phyloP scores from a whole-genome alignment of 2,888 invertebrate genomes.

The Sinotaia quadrata region DNA sequence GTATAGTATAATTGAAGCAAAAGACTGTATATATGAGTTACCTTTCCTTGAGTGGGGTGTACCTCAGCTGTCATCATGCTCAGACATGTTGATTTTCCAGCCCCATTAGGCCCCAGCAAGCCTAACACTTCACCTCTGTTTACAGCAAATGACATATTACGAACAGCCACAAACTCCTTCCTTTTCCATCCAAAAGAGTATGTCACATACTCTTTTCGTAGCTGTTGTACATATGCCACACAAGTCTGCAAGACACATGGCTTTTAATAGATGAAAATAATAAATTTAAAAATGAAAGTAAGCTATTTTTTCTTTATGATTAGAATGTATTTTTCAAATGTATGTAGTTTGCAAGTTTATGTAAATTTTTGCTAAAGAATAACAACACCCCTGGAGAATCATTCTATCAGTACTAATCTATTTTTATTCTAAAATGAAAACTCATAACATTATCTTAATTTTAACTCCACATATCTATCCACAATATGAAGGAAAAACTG shows the following conservation, averaged over 20 bases:
- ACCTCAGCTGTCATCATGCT: slow-evolving; percentile 89
- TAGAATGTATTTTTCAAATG: too few relatives aligned
- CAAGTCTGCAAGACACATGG: slow-evolving; percentile 34
- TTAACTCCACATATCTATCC: too few relatives aligned
- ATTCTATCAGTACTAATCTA: too few relatives aligned
- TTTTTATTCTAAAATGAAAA: too few relatives aligned
- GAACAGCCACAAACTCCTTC: slow-evolving; percentile 78
- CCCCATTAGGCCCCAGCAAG: slow-evolving; percentile 87
- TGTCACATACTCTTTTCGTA: slow-evolving; percentile 78
- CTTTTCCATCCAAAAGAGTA: slow-evolving; percentile 12
- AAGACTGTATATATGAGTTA: slow-evolving; percentile 61
- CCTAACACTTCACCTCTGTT: slow-evolving; percentile 89
- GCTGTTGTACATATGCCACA: slow-evolving; percentile 59
- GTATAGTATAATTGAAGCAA: background rate
- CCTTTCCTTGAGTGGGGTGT: slow-evolving; percentile 82
- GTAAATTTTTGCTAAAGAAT: too few relatives aligned
- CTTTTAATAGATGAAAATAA: too few relatives aligned
- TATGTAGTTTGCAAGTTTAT: too few relatives aligned
- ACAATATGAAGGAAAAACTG: too few relatives aligned
- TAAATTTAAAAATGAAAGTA: too few relatives aligned
- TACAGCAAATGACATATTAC: slow-evolving; percentile 83
- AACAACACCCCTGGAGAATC: too few relatives aligned
- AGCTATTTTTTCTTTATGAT: too few relatives aligned
- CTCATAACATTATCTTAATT: too few relatives aligned
- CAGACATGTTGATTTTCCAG: slow-evolving; percentile 90